Percentiles rank a stretch among this genome's conserved stretches.
Evolutionary conservation across 2,888 invertebrate species (phyloP).

Genomic region (Rugalucina vietnamica): DNA sequence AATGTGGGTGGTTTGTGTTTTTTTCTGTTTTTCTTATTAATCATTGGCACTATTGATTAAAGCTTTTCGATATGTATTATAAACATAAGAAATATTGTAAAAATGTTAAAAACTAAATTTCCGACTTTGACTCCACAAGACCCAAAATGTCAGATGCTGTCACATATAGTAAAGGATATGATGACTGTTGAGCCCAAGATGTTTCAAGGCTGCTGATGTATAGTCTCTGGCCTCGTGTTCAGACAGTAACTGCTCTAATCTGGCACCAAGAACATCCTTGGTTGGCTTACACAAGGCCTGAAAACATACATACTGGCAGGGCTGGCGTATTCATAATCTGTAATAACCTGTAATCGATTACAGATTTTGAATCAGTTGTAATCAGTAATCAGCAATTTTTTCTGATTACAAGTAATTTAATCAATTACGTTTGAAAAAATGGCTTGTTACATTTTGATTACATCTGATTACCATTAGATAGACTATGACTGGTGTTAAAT

Average conservation of each 20-base stretch:
- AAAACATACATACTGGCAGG: too few relatives aligned
- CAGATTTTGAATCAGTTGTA: too few relatives aligned
- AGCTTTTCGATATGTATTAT: neutral
- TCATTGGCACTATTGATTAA: neutral
- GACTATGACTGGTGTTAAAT: too few relatives aligned
- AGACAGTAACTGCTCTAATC: conserved; percentile 45
- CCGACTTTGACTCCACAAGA: neutral
- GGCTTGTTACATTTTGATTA: too few relatives aligned
- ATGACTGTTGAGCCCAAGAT: conserved; percentile 55
- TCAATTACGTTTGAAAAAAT: too few relatives aligned
- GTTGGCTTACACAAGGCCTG: conserved; percentile 65
- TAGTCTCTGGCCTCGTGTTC: conserved; percentile 39
- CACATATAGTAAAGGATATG: conserved; percentile 60
- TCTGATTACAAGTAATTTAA: too few relatives aligned
- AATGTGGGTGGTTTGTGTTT: too few relatives aligned
- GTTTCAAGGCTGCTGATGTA: conserved; percentile 38
- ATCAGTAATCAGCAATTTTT: too few relatives aligned
- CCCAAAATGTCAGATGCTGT: neutral
- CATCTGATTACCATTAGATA: too few relatives aligned
- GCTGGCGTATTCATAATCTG: too few relatives aligned
- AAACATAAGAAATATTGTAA: neutral
- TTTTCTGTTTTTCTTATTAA: neutral
- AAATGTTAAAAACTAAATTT: neutral
- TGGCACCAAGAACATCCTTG: conserved; percentile 34
- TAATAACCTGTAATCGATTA: too few relatives aligned